Evolutionary conservation across 2,888 invertebrate species (phyloP).

Genomic region (Lasioglossum malachurum): DNA sequence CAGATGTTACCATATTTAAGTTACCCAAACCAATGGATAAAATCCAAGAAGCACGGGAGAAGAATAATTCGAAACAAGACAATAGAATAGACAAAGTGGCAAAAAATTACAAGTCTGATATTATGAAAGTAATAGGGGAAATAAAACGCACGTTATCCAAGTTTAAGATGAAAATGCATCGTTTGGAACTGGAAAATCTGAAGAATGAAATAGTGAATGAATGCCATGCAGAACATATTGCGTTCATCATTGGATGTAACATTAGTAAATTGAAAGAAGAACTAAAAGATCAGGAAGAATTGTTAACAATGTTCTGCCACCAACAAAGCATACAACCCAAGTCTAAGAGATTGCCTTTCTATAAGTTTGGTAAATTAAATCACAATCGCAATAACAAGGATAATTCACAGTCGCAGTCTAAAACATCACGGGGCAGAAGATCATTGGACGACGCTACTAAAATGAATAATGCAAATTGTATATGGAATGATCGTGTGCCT

Average conservation of each 20-base stretch:
- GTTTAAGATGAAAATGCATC: neutral
- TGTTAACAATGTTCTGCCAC: neutral
- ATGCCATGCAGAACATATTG: neutral
- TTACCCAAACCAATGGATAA: neutral
- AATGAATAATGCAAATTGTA: neutral
- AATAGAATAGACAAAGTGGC: neutral
- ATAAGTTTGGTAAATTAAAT: neutral
- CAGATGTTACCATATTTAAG: neutral
- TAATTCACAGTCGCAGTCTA: neutral
- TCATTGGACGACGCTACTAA: neutral
- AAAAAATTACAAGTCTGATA: neutral
- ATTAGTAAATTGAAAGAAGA: constrained; percentile 30
- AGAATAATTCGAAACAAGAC: no score
- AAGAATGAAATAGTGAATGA: neutral
- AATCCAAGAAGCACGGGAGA: neutral
- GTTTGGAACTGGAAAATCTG: neutral
- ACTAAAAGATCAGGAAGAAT: constrained; percentile 9
- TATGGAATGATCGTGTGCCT: neutral
- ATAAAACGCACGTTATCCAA: neutral
- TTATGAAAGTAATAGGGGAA: neutral
- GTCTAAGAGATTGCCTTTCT: neutral
- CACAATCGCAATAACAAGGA: no score
- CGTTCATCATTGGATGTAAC: neutral
- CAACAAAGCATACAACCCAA: neutral
- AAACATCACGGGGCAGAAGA: neutral